Evolutionary conservation across 1,140 invertebrate genomes (phyloP).

Genomic region (Rhynchophorus ferrugineus): DNA sequence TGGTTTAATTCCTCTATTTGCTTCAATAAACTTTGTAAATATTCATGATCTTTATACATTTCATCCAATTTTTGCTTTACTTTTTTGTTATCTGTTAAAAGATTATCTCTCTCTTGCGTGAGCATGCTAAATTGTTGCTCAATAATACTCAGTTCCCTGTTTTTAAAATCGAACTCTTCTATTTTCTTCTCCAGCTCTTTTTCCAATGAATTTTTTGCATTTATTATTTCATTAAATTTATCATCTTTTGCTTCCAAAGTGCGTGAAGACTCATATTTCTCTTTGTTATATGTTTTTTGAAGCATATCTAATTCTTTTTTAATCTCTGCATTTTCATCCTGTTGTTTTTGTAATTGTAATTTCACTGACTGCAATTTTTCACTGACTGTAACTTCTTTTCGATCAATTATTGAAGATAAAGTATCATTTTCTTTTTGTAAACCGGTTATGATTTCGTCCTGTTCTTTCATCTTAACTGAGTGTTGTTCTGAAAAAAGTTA

Average conservation of each 20-base stretch:
- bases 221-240: constrained; percentile 4
- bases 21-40: background rate
- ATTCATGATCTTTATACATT: constrained; percentile 13
- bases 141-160: constrained; percentile 8
- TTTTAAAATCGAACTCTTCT: constrained; percentile 17
- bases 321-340: constrained; percentile 16
- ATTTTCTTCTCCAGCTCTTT: constrained; percentile 12
- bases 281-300: constrained; percentile 16
- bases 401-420: too few species aligned
- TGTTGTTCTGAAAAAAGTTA: too few species aligned
- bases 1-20: constrained; percentile 15
- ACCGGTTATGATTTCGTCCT: background rate
- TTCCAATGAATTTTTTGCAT: constrained; percentile 10
- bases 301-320: constrained; percentile 14
- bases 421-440: constrained; percentile 5
- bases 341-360: constrained; percentile 9
- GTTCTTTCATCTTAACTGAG: too few species aligned
- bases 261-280: constrained; percentile 6
- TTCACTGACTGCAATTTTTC: constrained; percentile 1
- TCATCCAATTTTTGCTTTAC: constrained; percentile 18
- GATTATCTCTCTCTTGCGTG: constrained; percentile 12
- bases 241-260: constrained; percentile 6
- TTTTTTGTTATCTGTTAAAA: constrained; percentile 16
- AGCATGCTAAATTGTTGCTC: constrained; percentile 17
- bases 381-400: too few species aligned